Evolutionary conservation across 2,113 vertebrate species (phyloP).

Genomic region (Leptosomus discolor): DNA sequence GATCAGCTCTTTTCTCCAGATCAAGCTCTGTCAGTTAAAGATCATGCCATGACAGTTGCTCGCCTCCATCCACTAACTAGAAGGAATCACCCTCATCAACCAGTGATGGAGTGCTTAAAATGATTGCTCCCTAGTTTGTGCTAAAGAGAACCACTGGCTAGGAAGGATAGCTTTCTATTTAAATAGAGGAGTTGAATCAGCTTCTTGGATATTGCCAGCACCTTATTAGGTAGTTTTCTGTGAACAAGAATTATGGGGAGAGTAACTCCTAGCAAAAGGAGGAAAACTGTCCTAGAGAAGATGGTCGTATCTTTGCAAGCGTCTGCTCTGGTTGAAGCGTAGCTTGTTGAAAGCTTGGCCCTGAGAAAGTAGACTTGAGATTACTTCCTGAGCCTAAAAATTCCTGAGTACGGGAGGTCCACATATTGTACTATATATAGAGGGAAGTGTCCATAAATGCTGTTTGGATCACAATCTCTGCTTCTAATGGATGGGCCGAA

Average conservation of each 20-base stretch:
- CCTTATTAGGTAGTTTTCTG: background rate
- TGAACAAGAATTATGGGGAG: background rate
- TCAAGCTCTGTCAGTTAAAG: background rate
- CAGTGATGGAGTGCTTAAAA: background rate
- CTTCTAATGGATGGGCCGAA: background rate
- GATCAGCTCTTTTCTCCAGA: background rate
- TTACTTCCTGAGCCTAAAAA: background rate
- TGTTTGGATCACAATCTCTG: background rate
- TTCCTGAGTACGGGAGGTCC: background rate
- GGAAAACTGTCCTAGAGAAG: background rate
- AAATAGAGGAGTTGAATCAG: background rate
- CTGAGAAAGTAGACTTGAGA: background rate
- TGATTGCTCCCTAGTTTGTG: background rate
- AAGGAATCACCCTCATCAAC: background rate
- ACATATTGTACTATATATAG: background rate
- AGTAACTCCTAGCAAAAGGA: background rate
- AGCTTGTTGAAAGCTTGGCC: background rate
- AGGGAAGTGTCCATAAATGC: background rate
- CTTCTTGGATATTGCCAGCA: background rate
- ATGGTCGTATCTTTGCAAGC: background rate
- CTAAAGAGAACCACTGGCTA: background rate
- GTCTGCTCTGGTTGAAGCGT: background rate
- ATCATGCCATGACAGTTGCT: background rate
- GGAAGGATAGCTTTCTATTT: background rate
- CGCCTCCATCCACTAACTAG: background rate